Base-by-base conservation (phyloP, 2,888 invertebrate genomes). In the Litoditis marina region DNA sequence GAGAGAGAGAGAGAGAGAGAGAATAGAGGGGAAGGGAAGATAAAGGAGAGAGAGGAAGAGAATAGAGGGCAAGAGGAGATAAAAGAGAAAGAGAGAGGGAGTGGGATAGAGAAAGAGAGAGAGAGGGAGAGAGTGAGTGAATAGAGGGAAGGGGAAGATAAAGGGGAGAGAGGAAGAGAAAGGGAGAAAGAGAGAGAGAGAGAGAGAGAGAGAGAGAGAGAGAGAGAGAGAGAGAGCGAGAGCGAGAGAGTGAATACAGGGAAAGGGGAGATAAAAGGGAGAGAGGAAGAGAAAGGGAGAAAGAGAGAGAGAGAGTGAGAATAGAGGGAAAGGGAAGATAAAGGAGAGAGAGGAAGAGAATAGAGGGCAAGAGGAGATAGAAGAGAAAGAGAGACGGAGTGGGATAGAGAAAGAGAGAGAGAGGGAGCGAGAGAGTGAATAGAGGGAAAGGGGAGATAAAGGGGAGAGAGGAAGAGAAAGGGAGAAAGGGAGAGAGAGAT, bases 1-100 rank as follows among this genome's bases (percentile, higher is more conserved):
- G 64, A 55, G 19, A 36, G 51, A 56, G 13, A 51, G 50, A 50
- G 42, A 60, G 50, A 39, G 34, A 52, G 47, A 54, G 59, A 55
- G 27, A 49, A 49, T 49, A 49, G 16, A 22, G 19, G 28, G 25
- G 3, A 22, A 46, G 49, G 5, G 49, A 16, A 42, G 4, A 42
- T 42, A 19, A 19, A 36, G 16, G 42, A 16, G 16, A 49, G 49
- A 25, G 25, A 25, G 49, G 25, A 28, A 16, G 16, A 16, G 25
- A 39, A 32, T 16, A 19, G 25, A 54, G 34, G 53, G 28, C 22
- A 19, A n/a, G 28, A 30, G 31, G 39, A 34, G 34, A 39, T n/a
- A 34, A n/a, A 31, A 19, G n/a, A 28, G 32, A 27, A 46, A 55
- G 44, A 27, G 44, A 11, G 30, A 55, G 32, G 30, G 3, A 32